Base-by-base conservation (phyloP, 2,888 invertebrate genomes). In the Carpatolechia fugitivella region DNA sequence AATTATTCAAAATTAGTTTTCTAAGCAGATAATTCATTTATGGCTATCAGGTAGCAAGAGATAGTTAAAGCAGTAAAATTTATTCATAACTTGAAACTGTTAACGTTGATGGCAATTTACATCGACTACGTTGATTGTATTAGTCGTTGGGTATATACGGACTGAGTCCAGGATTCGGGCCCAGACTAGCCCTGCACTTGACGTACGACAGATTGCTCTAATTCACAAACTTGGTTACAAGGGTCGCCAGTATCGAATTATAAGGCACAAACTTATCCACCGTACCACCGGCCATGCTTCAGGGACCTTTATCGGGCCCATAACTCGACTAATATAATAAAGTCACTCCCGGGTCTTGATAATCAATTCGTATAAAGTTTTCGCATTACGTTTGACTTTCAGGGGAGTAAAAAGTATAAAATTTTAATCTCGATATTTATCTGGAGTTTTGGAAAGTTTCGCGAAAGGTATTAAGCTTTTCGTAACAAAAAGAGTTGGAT, bases 151-250 rank as follows among this genome's bases (percentile, higher is more conserved):
- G 24, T 35, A 36, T 10, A 24, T 13, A 33, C 33, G 33, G 20
- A 24, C 36, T 16, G 14, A n/a, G 14, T n/a, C 20, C 18, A 20
- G 30, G 18, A 33, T 11, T 3, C 8, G 10, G 7, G 31, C 31
- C 59, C 65, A 59, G 66, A 60, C 63, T 71, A 14, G 40, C 18
- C 6, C 44, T 44, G 44, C 29, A 44, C 13, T 44, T 44, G 78
- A 76, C 73, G 60, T 68, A 69, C 70, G 70, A 78, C 74, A 74
- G 73, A 82, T 78, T 76, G 76, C 67, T 72, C 61, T 72, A 76
- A 80, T 78, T 78, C 70, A 52, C 64, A 78, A 82, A 80, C 74
- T 82, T 68, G 56, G 74, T 81, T 79, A 79, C 65, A 77, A 76
- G 77, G 78, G 80, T 77, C 70, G 62, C 66, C 67, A 64, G 72